Percentiles rank a stretch among this genome's conserved stretches.
phyloP scores from a whole-genome alignment of 2,113 vertebrate genomes.

The Poicephalus gulielmi region DNA sequence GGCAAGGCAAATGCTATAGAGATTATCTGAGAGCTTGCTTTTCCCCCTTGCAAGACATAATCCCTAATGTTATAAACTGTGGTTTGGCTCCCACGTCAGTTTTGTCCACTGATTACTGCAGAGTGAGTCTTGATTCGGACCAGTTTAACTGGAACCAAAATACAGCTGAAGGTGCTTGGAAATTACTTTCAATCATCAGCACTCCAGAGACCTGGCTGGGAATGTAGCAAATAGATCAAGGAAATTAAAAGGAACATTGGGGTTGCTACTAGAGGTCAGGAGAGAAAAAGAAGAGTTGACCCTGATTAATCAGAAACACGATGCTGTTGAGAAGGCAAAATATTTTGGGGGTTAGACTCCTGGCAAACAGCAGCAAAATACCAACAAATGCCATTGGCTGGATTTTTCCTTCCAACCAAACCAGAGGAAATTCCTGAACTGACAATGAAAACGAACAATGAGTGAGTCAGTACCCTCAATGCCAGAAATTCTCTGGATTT shows the following conservation, averaged over 20 bases:
- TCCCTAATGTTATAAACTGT: slow-evolving; percentile 7
- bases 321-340: slow-evolving; percentile 46
- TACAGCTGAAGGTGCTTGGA: slow-evolving; percentile 32
- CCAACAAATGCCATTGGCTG: slow-evolving; percentile 30
- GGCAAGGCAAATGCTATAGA: background rate
- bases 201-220: slow-evolving; percentile 48
- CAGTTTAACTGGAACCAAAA: slow-evolving; percentile 22
- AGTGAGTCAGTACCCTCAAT: slow-evolving; percentile 57
- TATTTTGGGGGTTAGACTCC: slow-evolving; percentile 43
- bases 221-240: slow-evolving; percentile 54
- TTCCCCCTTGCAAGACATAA: slow-evolving; percentile 4
- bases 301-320: slow-evolving; percentile 44
- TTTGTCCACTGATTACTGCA: background rate
- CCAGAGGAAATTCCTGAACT: slow-evolving; percentile 72
- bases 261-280: slow-evolving; percentile 34
- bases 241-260: slow-evolving; percentile 59
- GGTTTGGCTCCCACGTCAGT: background rate
- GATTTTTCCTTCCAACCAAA: slow-evolving; percentile 61
- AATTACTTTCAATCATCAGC: slow-evolving; percentile 32
- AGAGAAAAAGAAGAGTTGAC: slow-evolving; percentile 34
- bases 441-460: slow-evolving; percentile 67
- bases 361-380: slow-evolving; percentile 48
- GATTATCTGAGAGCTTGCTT: background rate
- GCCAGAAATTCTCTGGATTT: slow-evolving; percentile 71
- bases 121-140: background rate